Base-by-base conservation (phyloP, 2,888 invertebrate species). In the Apamea epomidion region DNA sequence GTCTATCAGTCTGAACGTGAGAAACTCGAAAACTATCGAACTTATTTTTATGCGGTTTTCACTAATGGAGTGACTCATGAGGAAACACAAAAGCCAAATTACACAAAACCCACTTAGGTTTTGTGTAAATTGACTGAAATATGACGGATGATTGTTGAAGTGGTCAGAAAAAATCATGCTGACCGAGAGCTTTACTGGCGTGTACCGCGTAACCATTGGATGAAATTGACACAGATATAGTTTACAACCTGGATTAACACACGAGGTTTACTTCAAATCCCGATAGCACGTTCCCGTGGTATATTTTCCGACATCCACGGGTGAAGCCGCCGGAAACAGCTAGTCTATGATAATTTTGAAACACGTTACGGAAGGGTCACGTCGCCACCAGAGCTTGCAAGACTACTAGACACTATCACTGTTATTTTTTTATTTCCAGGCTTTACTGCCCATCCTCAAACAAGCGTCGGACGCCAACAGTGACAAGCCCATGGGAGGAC, bases 371-470 rank as follows among this genome's bases (percentile, higher is more conserved):
- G 7, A 42, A 29, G 29, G 18, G 29, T n/a, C 25, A 5, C 8
- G 25, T 32, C 29, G 25, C 29, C 25, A 29, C 6, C 32, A 58
- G 25, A 5, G 51, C 37, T 14, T n/a, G 2, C 2, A 74, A 18
- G 8, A 21, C n/a, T 3, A 16, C 5, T 51, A 51, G 6, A 51
- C 64, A 16, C 16, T 58, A 65, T n/a, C 3, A 25, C 37, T n/a
- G 42, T 62, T 62, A 32, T 14, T 2, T 58, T 58, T 32, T 60
- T 10, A 54, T 76, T 82, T 82, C 7, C 92, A 99, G 98, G 97
- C 98, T 29, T 97, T 99, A 69, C 90, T 98, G 76, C 98, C 99
- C 0, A 92, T 98, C 32, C 94, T 98, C 72, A 98, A 98, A 92
- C 97, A 97, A 94, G 98, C 98, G 0, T 97, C 98, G 0, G 94